phyloP scores from a whole-genome alignment of 2,797 vertebrate genomes.

The Tachyglossus aculeatus region DNA sequence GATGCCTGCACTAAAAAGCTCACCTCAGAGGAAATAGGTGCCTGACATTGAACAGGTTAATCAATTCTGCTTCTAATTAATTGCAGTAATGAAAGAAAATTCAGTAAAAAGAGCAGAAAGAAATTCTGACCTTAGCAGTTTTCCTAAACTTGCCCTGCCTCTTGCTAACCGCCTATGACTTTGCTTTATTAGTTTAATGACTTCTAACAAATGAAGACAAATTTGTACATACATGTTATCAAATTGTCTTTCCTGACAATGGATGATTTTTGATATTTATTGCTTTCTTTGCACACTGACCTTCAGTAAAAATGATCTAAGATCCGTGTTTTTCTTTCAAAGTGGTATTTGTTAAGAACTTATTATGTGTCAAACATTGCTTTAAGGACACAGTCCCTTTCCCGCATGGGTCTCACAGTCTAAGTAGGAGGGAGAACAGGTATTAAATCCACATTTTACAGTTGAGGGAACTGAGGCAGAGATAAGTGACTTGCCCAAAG shows the following conservation, averaged over 20 bases:
- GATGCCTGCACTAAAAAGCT: too few species aligned
- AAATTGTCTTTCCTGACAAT: neutral
- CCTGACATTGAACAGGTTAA: neutral
- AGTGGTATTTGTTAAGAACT: too few species aligned
- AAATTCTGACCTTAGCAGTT: neutral
- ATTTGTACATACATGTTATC: neutral
- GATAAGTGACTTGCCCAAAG: too few species aligned
- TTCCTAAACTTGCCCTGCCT: neutral
- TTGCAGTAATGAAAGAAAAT: neutral
- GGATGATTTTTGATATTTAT: neutral
- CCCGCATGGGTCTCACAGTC: too few species aligned
- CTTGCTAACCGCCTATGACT: neutral
- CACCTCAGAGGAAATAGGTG: neutral
- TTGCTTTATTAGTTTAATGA: slow-evolving; percentile 7
- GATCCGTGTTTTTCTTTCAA: neutral
- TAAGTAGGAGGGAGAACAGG: too few species aligned
- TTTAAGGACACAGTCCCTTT: too few species aligned
- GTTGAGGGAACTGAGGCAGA: too few species aligned
- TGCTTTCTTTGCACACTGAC: too few species aligned
- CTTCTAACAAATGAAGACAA: neutral
- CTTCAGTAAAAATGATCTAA: too few species aligned
- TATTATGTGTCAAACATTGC: too few species aligned
- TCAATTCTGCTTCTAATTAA: neutral
- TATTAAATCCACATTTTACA: too few species aligned
- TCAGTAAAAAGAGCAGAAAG: neutral